These are phyloP conservation scores for Amiota minor DNA, from an alignment of 2,888 invertebrate species.

Conservation along the genomic window DNA sequence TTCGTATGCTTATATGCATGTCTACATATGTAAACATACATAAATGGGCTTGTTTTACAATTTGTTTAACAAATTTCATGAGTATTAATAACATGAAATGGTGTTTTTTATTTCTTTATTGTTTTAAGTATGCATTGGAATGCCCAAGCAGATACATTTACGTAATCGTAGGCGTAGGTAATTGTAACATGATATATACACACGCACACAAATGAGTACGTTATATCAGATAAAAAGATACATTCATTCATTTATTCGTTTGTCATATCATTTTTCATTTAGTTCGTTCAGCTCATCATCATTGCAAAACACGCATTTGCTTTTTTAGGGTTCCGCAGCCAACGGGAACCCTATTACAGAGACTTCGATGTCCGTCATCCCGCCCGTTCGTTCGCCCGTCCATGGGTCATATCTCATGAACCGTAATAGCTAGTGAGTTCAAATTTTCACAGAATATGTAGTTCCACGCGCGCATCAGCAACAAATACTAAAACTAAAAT, in stretches of 20 bases:
- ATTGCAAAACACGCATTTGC: constrained; percentile 47
- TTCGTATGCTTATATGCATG: background rate
- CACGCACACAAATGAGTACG: too few relatives aligned
- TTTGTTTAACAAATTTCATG: too few relatives aligned
- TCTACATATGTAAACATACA: background rate
- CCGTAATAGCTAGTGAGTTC: too few relatives aligned
- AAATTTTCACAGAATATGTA: too few relatives aligned
- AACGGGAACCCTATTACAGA: too few relatives aligned
- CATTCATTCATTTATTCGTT: background rate
- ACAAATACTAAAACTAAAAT: too few relatives aligned
- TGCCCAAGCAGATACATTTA: background rate
- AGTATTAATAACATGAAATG: background rate
- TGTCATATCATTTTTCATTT: constrained; percentile 13
- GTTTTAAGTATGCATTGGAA: background rate
- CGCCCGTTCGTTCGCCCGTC: too few relatives aligned
- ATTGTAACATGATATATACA: background rate
- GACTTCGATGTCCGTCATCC: too few relatives aligned
- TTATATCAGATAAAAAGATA: too few relatives aligned
- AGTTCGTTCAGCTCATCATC: background rate
- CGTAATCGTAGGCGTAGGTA: background rate
- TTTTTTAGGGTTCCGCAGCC: too few relatives aligned
- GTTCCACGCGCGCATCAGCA: too few relatives aligned
- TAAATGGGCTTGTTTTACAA: background rate
- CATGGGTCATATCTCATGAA: too few relatives aligned
- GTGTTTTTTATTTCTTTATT: background rate